These are phyloP conservation scores for Ormyrus pomaceus DNA, from an alignment of 2,888 invertebrate species.

Conservation along the genomic window DNA sequence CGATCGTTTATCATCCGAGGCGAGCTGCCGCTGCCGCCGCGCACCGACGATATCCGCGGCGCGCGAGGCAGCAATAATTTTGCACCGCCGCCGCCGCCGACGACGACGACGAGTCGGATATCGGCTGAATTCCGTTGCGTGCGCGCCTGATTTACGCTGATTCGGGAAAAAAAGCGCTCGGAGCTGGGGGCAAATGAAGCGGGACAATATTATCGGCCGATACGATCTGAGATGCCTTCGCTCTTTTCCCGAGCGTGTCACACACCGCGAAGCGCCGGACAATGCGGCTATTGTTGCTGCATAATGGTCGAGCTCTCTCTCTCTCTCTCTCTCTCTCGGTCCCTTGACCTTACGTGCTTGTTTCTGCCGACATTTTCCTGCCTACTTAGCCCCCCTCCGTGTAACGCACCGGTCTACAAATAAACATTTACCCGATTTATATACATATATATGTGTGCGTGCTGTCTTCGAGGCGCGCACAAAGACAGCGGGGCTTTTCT, in stretches of 20 bases:
- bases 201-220: slow-evolving; percentile 71
- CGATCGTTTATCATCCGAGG: slow-evolving; percentile 5
- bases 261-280: slow-evolving; percentile 65
- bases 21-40: not conserved
- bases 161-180: too few relatives aligned
- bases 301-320: slow-evolving; percentile 63
- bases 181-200: too few relatives aligned
- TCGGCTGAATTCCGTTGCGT: too few relatives aligned
- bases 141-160: too few relatives aligned
- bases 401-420: not conserved
- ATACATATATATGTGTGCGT: not conserved
- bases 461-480: not conserved
- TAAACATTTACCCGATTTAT: not conserved
- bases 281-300: slow-evolving; percentile 72
- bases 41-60: too few relatives aligned
- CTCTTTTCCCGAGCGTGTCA: slow-evolving; percentile 58
- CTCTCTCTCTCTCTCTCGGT: slow-evolving; percentile 55
- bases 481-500: slow-evolving; percentile 25
- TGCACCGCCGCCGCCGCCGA: too few relatives aligned
- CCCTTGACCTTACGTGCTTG: slow-evolving; percentile 67
- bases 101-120: too few relatives aligned
- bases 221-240: slow-evolving; percentile 68
- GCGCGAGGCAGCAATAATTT: too few relatives aligned
- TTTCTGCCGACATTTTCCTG: not conserved
- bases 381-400: not conserved